Conservation (phyloP, 2,113 vertebrate species). For the Ochotona princeps region DNA sequence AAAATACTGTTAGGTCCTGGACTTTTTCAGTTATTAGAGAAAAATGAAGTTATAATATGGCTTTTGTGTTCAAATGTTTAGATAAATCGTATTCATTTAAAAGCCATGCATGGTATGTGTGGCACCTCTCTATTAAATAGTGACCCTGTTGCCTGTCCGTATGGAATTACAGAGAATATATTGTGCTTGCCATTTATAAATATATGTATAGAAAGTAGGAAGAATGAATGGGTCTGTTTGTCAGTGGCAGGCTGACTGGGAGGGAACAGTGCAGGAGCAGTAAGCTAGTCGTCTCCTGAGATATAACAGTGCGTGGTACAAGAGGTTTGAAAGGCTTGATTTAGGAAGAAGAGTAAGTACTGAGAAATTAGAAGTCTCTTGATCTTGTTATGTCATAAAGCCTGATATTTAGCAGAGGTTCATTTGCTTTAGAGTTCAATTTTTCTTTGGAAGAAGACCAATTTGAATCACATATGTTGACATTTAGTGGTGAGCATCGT, state of each 20-base stretch:
- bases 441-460: neutral
- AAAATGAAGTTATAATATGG: constrained; percentile 43
- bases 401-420: neutral
- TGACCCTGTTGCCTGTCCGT: constrained; percentile 39
- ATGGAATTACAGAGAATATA: constrained; percentile 62
- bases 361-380: constrained; percentile 21
- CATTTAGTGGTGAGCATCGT: neutral
- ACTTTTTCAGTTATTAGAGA: constrained; percentile 27
- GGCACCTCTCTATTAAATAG: constrained; percentile 52
- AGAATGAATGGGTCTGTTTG: constrained; percentile 64
- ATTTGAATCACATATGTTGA: neutral
- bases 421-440: neutral
- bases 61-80: constrained; percentile 60
- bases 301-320: neutral
- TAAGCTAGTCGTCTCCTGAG: neutral
- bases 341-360: neutral
- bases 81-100: constrained; percentile 54
- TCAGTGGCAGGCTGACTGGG: neutral
- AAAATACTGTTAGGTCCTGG: constrained; percentile 23
- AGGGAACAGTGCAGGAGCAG: neutral
- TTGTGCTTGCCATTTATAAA: constrained; percentile 72
- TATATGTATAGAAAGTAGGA: constrained; percentile 51
- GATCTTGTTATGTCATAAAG: constrained; percentile 13
- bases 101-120: constrained; percentile 55
- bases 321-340: constrained; percentile 33